A percentile compares a stretch with the other conserved stretches of the same genome.
Evolutionary conservation across 2,113 vertebrate genomes (phyloP).

Genomic region (Talpa occidentalis): DNA sequence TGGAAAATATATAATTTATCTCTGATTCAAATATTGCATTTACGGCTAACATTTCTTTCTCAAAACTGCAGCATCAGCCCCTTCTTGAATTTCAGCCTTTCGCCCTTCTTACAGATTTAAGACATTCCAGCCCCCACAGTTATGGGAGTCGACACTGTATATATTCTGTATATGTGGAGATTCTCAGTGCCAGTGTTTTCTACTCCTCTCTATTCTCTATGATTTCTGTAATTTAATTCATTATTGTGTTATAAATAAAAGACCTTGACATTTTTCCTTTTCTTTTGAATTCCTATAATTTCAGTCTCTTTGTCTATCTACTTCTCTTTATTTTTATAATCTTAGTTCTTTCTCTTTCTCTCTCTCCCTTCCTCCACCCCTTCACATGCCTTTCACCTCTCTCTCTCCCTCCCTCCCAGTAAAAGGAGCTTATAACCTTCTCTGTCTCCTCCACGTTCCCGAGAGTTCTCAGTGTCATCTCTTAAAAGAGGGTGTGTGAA

Average conservation of each 20-base stretch:
- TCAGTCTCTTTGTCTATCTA: neutral
- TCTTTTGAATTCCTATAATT: neutral
- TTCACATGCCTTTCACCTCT: neutral
- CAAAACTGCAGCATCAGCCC: neutral
- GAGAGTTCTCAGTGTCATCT: neutral
- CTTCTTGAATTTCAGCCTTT: neutral
- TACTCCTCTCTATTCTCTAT: neutral
- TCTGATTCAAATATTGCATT: neutral
- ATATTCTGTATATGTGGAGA: neutral
- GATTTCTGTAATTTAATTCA: neutral
- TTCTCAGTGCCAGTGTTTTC: neutral
- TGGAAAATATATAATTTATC: neutral
- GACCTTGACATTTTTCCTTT: neutral
- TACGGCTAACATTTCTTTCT: neutral
- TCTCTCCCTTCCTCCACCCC: neutral
- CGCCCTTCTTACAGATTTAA: neutral
- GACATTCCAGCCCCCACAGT: neutral
- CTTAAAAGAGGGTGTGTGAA: neutral
- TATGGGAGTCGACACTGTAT: neutral
- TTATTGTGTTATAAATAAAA: neutral
- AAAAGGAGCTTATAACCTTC: neutral
- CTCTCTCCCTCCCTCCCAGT: neutral
- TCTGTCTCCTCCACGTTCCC: neutral
- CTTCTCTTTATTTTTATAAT: neutral
- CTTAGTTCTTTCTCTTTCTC: neutral